phyloP scores from a whole-genome alignment of 1,140 invertebrate species.

The Drosophila nasuta region DNA sequence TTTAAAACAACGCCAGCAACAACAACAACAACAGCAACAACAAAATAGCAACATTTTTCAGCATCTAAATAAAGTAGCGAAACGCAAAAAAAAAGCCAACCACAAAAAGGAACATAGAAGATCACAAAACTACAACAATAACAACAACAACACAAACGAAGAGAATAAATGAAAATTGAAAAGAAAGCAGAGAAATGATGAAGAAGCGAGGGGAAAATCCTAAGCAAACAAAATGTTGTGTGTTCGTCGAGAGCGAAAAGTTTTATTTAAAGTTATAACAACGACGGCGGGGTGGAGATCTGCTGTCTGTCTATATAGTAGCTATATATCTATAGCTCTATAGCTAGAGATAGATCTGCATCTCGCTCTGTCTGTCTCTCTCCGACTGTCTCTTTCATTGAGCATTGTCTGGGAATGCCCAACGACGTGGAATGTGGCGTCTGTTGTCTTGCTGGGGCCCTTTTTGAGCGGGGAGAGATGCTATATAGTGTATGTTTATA shows the following conservation, averaged over 20 bases:
- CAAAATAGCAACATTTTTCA: conserved; percentile 69
- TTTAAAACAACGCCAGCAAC: conserved; percentile 59
- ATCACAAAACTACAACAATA: conserved; percentile 27
- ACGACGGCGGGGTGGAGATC: conserved; percentile 34
- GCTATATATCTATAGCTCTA: conserved; percentile 3
- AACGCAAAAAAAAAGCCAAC: conserved; percentile 42
- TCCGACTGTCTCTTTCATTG: conserved; percentile 12
- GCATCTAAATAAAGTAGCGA: conserved; percentile 70
- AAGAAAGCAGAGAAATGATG: conserved; percentile 38
- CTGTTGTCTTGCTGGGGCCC: conserved; percentile 5
- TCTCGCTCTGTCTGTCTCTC: conserved; percentile 8
- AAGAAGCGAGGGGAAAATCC: conserved; percentile 46
- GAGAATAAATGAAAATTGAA: conserved; percentile 5
- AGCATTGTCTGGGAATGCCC: conserved; percentile 77
- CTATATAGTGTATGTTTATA: too few relatives aligned
- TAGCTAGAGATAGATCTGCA: conserved; percentile 23
- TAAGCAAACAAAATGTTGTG: conserved; percentile 57
- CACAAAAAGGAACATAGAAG: conserved; percentile 33
- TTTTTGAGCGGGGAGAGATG: conserved; percentile 10
- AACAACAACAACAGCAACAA: conserved; percentile 48
- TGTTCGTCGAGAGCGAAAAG: conserved; percentile 38
- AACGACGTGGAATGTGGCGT: conserved; percentile 56
- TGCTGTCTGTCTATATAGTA: too few relatives aligned
- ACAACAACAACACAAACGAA: neutral
- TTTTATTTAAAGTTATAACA: conserved; percentile 71